These are phyloP conservation scores for Zhuqinia jingwanae DNA, from an alignment of 2,888 invertebrate genomes.

Conservation along the genomic window DNA sequence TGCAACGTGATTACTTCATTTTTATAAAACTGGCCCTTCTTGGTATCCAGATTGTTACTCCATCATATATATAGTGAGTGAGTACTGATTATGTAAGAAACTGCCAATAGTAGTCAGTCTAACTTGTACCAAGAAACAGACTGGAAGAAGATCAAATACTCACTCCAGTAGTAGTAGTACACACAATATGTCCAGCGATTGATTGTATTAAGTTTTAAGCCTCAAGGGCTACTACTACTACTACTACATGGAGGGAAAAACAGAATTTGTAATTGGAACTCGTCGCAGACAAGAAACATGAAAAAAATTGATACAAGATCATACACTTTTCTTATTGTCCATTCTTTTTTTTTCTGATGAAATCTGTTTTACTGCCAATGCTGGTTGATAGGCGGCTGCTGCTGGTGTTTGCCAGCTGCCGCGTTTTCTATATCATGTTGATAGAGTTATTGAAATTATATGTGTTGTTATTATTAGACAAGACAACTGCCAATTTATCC, in stretches of 20 bases:
- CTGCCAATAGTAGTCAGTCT: background rate
- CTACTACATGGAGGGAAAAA: too few relatives aligned
- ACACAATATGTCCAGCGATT: slow-evolving; percentile 33
- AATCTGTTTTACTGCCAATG: background rate
- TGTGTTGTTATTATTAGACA: too few relatives aligned
- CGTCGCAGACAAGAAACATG: too few relatives aligned
- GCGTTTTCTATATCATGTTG: background rate
- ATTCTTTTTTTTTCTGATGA: background rate
- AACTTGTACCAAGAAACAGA: background rate
- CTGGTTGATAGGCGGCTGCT: background rate
- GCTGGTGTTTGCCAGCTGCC: slow-evolving; percentile 37
- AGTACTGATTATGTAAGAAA: too few relatives aligned
- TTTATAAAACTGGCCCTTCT: background rate
- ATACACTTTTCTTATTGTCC: background rate
- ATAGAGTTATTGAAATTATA: background rate
- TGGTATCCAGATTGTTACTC: slow-evolving; percentile 22
- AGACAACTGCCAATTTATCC: background rate
- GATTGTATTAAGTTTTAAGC: slow-evolving; percentile 12
- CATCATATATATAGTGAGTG: too few relatives aligned
- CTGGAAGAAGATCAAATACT: slow-evolving; percentile 24
- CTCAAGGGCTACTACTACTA: too few relatives aligned
- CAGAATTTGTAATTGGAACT: background rate
- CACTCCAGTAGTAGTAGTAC: too few relatives aligned
- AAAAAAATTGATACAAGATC: too few relatives aligned
- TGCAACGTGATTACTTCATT: background rate